phyloP scores from a whole-genome alignment of 2,888 invertebrate genomes.

The Hanleya hanleyi region DNA sequence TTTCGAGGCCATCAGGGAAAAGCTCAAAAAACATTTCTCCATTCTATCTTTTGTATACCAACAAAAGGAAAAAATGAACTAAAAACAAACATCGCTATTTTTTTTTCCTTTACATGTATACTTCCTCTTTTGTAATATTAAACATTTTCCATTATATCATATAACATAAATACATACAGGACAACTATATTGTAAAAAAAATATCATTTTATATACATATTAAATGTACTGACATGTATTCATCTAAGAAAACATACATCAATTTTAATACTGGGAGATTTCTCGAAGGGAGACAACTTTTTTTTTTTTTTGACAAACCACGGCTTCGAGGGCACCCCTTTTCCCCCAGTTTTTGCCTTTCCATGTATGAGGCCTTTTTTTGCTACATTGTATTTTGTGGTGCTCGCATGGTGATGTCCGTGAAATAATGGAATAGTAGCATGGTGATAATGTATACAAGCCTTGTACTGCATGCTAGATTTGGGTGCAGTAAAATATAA shows the following conservation, averaged over 20 bases:
- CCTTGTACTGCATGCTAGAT: too few relatives aligned
- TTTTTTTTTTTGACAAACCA: too few relatives aligned
- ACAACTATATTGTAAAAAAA: background rate
- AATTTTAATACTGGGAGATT: too few relatives aligned
- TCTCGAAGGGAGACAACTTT: too few relatives aligned
- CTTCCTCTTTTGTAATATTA: background rate
- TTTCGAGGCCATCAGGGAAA: constrained; percentile 8
- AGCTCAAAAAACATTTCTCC: constrained; percentile 7
- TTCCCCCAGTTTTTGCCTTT: background rate
- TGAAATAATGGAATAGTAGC: too few relatives aligned
- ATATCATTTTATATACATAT: too few relatives aligned
- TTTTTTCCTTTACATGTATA: background rate
- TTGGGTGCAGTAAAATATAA: too few relatives aligned
- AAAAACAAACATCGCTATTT: background rate
- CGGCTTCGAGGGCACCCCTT: background rate
- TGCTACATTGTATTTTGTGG: background rate
- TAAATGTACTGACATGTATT: too few relatives aligned
- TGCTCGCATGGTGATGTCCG: too few relatives aligned
- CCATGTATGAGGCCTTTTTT: background rate
- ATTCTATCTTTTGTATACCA: constrained; percentile 7
- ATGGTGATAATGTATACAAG: too few relatives aligned
- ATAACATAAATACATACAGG: too few relatives aligned
- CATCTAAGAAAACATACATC: too few relatives aligned
- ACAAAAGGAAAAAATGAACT: background rate
- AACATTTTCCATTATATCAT: background rate